Evolutionary conservation across 2,113 vertebrate genomes (phyloP).

Genomic region (Tapirus terrestris): DNA sequence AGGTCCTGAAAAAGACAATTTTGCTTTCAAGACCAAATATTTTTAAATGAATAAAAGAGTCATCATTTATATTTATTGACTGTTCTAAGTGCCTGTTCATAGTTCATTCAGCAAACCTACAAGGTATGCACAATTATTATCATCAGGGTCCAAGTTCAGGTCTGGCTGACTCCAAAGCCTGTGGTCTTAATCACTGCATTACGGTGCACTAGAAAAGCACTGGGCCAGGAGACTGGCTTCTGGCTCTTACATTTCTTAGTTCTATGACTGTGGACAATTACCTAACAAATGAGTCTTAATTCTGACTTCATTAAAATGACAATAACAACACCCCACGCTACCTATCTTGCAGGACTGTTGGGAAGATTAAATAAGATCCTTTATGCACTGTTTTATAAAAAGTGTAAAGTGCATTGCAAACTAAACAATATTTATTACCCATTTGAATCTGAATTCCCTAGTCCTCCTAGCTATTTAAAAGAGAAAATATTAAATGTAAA

Average conservation of each 20-base stretch:
- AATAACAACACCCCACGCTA: neutral
- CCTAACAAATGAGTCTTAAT: conserved; percentile 16
- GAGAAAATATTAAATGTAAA: conserved; percentile 14
- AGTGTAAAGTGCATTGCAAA: conserved; percentile 18
- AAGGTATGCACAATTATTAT: neutral
- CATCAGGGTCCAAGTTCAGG: neutral
- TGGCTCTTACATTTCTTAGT: conserved; percentile 13
- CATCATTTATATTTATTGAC: conserved; percentile 11
- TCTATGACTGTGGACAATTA: neutral
- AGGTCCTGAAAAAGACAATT: conserved; percentile 89
- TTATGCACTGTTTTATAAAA: conserved; percentile 23
- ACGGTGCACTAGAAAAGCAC: neutral
- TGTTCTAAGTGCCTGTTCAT: neutral
- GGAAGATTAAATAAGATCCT: conserved; percentile 33
- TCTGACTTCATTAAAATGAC: conserved; percentile 47
- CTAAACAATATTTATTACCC: neutral
- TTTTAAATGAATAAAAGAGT: neutral
- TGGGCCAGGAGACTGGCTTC: neutral
- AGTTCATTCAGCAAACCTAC: neutral
- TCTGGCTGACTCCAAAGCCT: neutral
- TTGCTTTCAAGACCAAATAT: conserved; percentile 51
- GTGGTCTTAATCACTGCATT: neutral
- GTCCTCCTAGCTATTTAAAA: conserved; percentile 16
- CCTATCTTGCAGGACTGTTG: neutral
- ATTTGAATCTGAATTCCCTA: conserved; percentile 34